A percentile compares a stretch with the other conserved stretches of the same genome.
These are phyloP conservation scores for Nannoperca australis DNA, from an alignment of 2,797 vertebrate species.

Conservation along the genomic window DNA sequence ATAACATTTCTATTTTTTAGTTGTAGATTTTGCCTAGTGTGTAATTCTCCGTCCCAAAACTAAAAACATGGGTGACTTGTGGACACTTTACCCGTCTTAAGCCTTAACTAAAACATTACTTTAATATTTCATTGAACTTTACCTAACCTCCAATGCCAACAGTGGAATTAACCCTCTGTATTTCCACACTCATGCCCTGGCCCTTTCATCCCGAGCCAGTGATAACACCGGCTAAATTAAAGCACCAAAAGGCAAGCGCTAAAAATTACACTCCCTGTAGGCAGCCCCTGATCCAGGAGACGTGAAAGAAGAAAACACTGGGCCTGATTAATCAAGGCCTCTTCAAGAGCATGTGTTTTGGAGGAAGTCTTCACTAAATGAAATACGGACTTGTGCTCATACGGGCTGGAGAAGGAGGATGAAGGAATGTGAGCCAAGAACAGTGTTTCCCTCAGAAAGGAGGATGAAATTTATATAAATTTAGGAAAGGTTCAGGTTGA, in stretches of 20 bases:
- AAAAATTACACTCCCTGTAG: conserved; percentile 85
- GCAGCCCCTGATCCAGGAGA: conserved; percentile 80
- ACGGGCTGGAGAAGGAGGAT: conserved; percentile 72
- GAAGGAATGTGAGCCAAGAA: conserved; percentile 66
- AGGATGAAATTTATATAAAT: conserved; percentile 48
- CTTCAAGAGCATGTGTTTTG: conserved; percentile 88
- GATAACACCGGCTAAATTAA: conserved; percentile 91
- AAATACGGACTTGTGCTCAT: conserved; percentile 86
- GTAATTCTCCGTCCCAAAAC: conserved; percentile 24
- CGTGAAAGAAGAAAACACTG: conserved; percentile 82
- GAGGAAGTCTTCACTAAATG: conserved; percentile 95
- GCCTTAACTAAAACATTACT: conserved; percentile 78
- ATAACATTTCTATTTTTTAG: background rate
- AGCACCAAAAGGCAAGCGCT: conserved; percentile 86
- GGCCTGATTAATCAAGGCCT: conserved; percentile 88
- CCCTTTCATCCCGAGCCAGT: conserved; percentile 91
- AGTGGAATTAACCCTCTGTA: conserved; percentile 89
- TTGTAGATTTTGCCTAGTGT: conserved; percentile 2
- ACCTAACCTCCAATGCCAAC: conserved; percentile 89
- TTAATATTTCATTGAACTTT: conserved; percentile 90
- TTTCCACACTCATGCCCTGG: conserved; percentile 83
- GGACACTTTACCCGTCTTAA: conserved; percentile 55
- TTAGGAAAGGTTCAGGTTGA: conserved; percentile 35
- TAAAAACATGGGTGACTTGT: conserved; percentile 39
- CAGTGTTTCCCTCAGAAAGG: conserved; percentile 46